Evolutionary conservation across 1,140 invertebrate genomes (phyloP), one percentile per base, ranked within the genome.

Genomic region (Neoseiulus cucumeris): DNA sequence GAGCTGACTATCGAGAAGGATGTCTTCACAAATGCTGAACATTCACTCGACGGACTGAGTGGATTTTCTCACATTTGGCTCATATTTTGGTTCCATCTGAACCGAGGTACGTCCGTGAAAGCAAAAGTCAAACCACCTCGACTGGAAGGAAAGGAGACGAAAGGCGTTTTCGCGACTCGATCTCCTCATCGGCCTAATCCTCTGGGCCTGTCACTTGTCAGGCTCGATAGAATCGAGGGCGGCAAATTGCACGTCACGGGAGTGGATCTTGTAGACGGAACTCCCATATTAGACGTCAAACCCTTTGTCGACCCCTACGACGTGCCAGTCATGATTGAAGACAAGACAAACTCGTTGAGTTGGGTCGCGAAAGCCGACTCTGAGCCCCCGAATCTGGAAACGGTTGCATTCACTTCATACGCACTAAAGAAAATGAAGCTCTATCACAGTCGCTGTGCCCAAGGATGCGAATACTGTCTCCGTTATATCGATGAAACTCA

Each of bases 251-350:
- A 4, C 22, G 14, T 59, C 2, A 59, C 51, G 71, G 91, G 90
- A 1, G 85, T 92, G 1, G 91, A 95, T 72, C 87, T 93, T 80
- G 76, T 91, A 2, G 85, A 91, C 77, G 85, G 86, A 44, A 92
- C 90, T 2, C 91, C 91, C 17, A 85, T 95, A 0, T 69, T 94
- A 30, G 91, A 95, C 74, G 86, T 94, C 41, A 95, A 95, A 76
- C 91, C 91, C 0, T 95, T 89, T 73, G 92, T 95, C 71, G 89
- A 88, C 2, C 82, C 86, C 45, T 94, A 94, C 74, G 91, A 95
- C 76, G 82, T 80, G 70, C 89, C 89, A 55, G 22, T 14, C 6
- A 14, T 14, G 7, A 39, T n/a, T n/a, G n/a, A 42, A n/a, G 7
- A 22, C 2, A 20, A 28, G 1, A 14, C n/a, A 33, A 7, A 64